Percentiles rank a stretch among this genome's conserved stretches.
Conservation (phyloP, 1,140 invertebrate genomes). For the Coboldia fuscipes region DNA sequence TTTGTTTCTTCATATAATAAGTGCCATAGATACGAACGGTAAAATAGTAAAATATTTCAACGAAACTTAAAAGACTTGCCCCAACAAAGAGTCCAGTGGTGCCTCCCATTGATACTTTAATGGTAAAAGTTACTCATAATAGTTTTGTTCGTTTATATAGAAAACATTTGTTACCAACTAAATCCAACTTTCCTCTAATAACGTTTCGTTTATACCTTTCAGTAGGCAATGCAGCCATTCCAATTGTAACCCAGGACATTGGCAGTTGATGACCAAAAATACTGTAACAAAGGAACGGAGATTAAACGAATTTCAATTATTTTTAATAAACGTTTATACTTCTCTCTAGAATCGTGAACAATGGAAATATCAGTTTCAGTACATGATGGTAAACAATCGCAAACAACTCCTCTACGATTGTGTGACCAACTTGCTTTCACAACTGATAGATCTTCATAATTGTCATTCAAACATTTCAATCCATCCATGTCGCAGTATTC, state of each 20-base stretch:
- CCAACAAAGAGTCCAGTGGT: conserved; percentile 36
- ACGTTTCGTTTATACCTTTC: conserved; percentile 36
- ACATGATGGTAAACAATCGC: conserved; percentile 35
- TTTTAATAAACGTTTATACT: no score
- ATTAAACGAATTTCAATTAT: neutral
- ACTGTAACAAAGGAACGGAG: neutral
- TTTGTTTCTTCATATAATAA: no score
- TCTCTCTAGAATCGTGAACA: conserved; percentile 27
- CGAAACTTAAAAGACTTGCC: conserved; percentile 35
- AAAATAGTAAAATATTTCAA: conserved; percentile 32
- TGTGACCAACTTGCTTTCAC: conserved; percentile 24
- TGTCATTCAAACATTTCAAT: conserved; percentile 31
- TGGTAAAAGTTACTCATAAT: neutral
- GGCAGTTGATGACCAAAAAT: neutral
- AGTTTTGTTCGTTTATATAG: neutral
- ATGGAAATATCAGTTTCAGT: conserved; percentile 34
- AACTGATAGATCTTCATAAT: conserved; percentile 34
- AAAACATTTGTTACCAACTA: conserved; percentile 27
- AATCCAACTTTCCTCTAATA: conserved; percentile 32
- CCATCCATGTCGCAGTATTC: conserved; percentile 33
- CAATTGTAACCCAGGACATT: conserved; percentile 12
- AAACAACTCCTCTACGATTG: conserved; percentile 26
- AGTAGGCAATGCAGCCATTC: conserved; percentile 28
- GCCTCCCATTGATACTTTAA: conserved; percentile 35
- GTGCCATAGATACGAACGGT: no score